phyloP scores from a whole-genome alignment of 2,888 invertebrate species.

The Imbricaverruca yamaguchii region DNA sequence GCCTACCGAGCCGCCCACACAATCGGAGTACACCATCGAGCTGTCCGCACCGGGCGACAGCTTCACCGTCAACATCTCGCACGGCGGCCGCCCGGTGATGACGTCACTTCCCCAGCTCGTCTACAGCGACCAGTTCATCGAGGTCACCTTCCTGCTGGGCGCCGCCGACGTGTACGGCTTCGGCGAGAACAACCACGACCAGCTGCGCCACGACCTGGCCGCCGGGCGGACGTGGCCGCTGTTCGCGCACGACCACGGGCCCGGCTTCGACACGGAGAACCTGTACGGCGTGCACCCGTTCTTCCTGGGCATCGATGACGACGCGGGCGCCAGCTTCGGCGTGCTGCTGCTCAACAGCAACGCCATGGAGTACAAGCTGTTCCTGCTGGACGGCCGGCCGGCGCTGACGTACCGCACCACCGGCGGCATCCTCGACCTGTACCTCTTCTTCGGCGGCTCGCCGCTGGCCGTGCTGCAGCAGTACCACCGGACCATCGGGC shows the following conservation, averaged over 20 bases:
- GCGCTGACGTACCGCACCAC: slow-evolving; percentile 72
- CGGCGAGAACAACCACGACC: slow-evolving; percentile 43
- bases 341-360: slow-evolving; percentile 31
- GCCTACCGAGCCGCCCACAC: neutral
- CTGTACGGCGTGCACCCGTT: slow-evolving; percentile 32
- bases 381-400: slow-evolving; percentile 43
- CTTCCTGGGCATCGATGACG: slow-evolving; percentile 32
- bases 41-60: neutral
- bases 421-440: slow-evolving; percentile 74
- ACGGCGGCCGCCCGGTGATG: neutral
- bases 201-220: slow-evolving; percentile 40
- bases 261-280: slow-evolving; percentile 25
- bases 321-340: slow-evolving; percentile 30
- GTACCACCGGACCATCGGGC: slow-evolving; percentile 53
- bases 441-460: slow-evolving; percentile 65
- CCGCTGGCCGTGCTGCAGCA: slow-evolving; percentile 47
- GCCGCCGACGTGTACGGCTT: slow-evolving; percentile 43
- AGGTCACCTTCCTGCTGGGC: slow-evolving; percentile 42
- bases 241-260: slow-evolving; percentile 27
- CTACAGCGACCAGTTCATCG: slow-evolving; percentile 45
- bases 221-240: slow-evolving; percentile 34
- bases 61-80: neutral
- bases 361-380: slow-evolving; percentile 31
- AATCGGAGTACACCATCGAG: neutral
- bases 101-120: slow-evolving; percentile 35